These are phyloP conservation scores for Drosophila melanosoma DNA, from an alignment of 2,888 invertebrate genomes.

Conservation along the genomic window DNA sequence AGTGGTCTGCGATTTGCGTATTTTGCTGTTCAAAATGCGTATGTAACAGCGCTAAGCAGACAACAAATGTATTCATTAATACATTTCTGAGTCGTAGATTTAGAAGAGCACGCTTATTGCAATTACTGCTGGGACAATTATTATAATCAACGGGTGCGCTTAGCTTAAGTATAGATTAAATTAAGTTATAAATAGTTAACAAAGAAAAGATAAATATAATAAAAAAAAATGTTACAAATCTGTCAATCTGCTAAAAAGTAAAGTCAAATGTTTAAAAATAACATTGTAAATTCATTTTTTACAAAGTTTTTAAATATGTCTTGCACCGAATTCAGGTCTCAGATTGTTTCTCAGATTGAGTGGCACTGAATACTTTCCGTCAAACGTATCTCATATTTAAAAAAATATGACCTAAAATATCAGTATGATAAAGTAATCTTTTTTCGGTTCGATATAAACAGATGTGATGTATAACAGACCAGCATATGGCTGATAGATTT, in stretches of 20 bases:
- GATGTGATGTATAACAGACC: neutral
- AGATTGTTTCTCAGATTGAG: neutral
- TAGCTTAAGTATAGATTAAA: neutral
- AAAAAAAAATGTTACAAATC: neutral
- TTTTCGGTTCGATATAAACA: neutral
- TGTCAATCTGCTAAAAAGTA: neutral
- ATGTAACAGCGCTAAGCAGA: neutral
- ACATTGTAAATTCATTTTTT: neutral
- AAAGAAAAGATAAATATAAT: neutral
- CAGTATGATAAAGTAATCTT: neutral
- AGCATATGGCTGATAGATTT: neutral
- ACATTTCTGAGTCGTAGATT: neutral
- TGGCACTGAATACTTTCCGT: neutral
- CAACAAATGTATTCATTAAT: too few relatives aligned
- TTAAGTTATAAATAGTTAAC: neutral
- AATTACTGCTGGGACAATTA: neutral
- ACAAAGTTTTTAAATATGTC: neutral
- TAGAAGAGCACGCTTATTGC: neutral
- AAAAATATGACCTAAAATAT: neutral
- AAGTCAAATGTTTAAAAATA: neutral
- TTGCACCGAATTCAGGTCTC: neutral
- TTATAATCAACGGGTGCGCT: neutral
- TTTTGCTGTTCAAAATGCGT: constrained; percentile 8
- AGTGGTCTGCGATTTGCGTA: constrained; percentile 7
- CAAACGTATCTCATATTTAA: neutral